Percentiles rank a stretch among this genome's conserved stretches.
Evolutionary conservation across 1,140 invertebrate genomes (phyloP).

Genomic region (Aleiodes sp.): DNA sequence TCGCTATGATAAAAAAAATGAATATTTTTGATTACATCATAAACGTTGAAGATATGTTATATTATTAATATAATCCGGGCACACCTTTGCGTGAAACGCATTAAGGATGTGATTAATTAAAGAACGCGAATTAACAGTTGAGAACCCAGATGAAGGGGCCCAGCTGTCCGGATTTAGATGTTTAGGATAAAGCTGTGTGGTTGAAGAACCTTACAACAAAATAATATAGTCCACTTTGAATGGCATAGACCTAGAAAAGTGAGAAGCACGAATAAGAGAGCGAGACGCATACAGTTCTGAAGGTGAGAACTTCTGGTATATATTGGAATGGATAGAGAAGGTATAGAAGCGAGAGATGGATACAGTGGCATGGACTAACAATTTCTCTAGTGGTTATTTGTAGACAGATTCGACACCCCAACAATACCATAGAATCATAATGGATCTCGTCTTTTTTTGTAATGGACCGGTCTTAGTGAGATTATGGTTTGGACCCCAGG

Average conservation of each 20-base stretch:
- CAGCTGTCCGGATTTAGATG: conserved; percentile 68
- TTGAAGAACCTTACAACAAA: conserved; percentile 59
- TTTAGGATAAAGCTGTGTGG: conserved; percentile 65
- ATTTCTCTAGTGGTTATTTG: conserved; percentile 65
- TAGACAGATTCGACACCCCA: conserved; percentile 64
- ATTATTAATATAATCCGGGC: no score
- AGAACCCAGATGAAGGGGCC: conserved; percentile 49
- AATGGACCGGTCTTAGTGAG: conserved; percentile 45
- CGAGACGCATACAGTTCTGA: not conserved
- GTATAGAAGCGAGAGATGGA: conserved; percentile 28
- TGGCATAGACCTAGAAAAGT: conserved; percentile 50
- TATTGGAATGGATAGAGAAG: conserved; percentile 14
- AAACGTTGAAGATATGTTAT: no score
- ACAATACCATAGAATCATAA: conserved; percentile 63
- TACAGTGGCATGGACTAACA: conserved; percentile 16
- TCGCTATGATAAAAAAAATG: no score
- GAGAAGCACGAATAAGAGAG: conserved; percentile 33
- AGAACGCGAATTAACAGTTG: conserved; percentile 43
- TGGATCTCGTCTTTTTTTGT: conserved; percentile 41
- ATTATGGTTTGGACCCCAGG: conserved; percentile 49
- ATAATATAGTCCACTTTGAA: conserved; percentile 65
- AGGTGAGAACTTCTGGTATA: not conserved
- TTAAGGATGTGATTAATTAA: no score
- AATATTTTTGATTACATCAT: no score
- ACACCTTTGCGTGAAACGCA: no score